Evolutionary conservation across 2,888 invertebrate species (phyloP).

Genomic region (Ptilodon capucinus): DNA sequence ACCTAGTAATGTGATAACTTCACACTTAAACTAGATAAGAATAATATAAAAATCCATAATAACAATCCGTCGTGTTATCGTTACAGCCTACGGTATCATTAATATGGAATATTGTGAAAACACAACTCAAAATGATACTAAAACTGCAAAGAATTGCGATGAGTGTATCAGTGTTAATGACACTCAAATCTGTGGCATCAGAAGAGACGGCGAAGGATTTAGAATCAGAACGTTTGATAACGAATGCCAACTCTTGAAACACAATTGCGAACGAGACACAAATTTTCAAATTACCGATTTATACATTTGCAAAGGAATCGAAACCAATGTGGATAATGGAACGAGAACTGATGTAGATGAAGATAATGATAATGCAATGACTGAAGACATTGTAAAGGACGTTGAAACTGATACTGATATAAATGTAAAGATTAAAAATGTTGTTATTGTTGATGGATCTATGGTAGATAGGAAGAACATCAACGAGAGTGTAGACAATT

Average conservation of each 20-base stretch:
- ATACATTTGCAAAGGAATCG: slow-evolving; percentile 42
- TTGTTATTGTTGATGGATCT: slow-evolving; percentile 52
- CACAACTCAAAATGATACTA: slow-evolving; percentile 8
- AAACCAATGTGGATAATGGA: neutral
- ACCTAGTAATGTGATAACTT: too few relatives aligned
- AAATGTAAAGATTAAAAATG: slow-evolving; percentile 23
- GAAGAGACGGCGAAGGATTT: slow-evolving; percentile 52
- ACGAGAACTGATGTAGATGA: slow-evolving; percentile 10
- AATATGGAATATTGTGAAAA: slow-evolving; percentile 49
- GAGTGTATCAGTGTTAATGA: slow-evolving; percentile 15
- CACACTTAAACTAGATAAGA: neutral
- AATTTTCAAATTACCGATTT: slow-evolving; percentile 48
- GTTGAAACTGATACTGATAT: neutral
- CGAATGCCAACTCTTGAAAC: slow-evolving; percentile 48
- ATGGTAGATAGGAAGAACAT: slow-evolving; percentile 44
- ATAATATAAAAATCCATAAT: neutral
- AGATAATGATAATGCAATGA: neutral
- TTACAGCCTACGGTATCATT: slow-evolving; percentile 42
- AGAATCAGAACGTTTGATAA: slow-evolving; percentile 51
- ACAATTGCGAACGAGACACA: slow-evolving; percentile 49
- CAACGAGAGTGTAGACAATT: slow-evolving; percentile 58
- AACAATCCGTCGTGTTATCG: neutral
- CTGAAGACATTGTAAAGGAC: neutral
- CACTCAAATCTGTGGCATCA: slow-evolving; percentile 49
- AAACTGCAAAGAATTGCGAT: slow-evolving; percentile 20